Percentiles rank a stretch among this genome's conserved stretches.
Conservation (phyloP, 2,888 invertebrate species). For the Myopa tessellatipennis region DNA sequence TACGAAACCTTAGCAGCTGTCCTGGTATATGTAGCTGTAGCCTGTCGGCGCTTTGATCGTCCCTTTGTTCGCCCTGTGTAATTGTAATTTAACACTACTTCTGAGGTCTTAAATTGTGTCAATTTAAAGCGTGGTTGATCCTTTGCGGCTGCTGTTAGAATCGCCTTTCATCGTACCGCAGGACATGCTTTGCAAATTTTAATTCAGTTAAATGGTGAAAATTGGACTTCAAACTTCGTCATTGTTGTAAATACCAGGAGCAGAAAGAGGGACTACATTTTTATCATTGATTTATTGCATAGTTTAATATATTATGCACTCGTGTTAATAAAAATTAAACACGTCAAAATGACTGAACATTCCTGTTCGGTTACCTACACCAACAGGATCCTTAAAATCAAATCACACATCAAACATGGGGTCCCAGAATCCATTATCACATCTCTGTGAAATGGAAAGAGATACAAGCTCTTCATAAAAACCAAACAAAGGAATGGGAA, state of each 20-base stretch:
- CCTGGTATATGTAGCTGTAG: not conserved
- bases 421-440: slow-evolving; percentile 29
- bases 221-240: not conserved
- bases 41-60: not conserved
- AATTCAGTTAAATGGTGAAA: not conserved
- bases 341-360: not conserved
- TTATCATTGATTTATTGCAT: not conserved
- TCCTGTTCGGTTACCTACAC: not conserved
- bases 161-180: not conserved
- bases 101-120: not conserved
- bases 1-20: not conserved
- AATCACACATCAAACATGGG: not conserved
- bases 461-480: not conserved
- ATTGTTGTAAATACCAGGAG: not conserved
- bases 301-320: not conserved
- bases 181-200: not conserved
- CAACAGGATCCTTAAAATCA: slow-evolving; percentile 18
- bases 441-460: slow-evolving; percentile 5
- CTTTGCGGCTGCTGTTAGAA: not conserved
- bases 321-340: not conserved
- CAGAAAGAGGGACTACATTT: not conserved
- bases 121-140: no score
- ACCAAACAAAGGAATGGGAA: not conserved
- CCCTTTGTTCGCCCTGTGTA: not conserved
- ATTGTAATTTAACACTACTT: slow-evolving; percentile 17